Evolutionary conservation across 2,888 invertebrate species (phyloP), one percentile per base, ranked within the genome.

Genomic region (Drosophila colorata): DNA sequence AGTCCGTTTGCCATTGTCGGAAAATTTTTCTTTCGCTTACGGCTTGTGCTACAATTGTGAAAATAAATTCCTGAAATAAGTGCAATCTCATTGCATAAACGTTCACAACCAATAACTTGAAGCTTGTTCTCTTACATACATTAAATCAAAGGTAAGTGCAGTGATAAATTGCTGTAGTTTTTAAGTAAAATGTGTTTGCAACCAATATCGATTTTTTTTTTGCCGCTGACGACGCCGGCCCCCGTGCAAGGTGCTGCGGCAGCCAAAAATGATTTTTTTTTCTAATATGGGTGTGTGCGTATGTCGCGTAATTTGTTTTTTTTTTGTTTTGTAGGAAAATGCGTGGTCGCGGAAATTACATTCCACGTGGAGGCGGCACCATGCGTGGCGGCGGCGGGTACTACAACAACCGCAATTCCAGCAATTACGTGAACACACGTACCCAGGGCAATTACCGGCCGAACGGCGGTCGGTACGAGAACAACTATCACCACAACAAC

Each of bases 371-470:
- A 48, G 81, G 90, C 7, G 84, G 88, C 28, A 79, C 87, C 43
- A 87, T 80, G 47, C 79, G 90, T 48, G 89, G 87, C 14, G 84
- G 88, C 31, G 89, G 87, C 18, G 84, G 87, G 16, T 90, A 88
- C 57, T 80, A 91, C 59, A 82, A 87, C 37, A 82, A 82, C 40
- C 86, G 89, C 16, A 87, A 87, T 41, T 80, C 81, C 9, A 88
- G 90, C 75, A 90, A 88, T 48, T 83, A 86, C 31, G 90, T 90
- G 25, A 90, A 90, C 41, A 87, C 88, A 5, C 91, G 92, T 31
- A 90, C 90, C 59, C 90, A 91, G 48, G 87, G 90, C 38, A 89
- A 90, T 4, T 87, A 91, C 44, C 85, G 90, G 6, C 89, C 90
- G 5, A 83, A 89, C 23, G 82, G 75, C 40, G 88, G 90, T 8